Evolutionary conservation across 2,797 vertebrate genomes (phyloP), one percentile per base, ranked within the genome.

Genomic region (Epinephelus coioides): DNA sequence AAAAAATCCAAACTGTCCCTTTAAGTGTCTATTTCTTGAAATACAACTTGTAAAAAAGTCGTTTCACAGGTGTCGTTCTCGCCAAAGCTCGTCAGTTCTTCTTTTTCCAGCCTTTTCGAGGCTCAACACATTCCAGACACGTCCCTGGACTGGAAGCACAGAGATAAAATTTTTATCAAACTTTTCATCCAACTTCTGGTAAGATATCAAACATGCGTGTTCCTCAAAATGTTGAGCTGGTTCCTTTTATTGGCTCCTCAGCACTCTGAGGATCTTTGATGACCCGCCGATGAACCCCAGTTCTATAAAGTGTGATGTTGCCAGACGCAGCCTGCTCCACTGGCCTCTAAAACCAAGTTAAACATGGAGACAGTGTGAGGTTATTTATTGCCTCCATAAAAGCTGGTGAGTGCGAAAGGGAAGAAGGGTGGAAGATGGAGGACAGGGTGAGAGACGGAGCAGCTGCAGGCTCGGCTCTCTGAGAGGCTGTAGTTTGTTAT

Each of bases 311-410:
- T 84, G 79, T 72, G 64, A 67, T 73, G 83, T 64, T 76, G 74
- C 81, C 76, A 61, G 62, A 66, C 34, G 2, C 84, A 53, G 64
- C 23, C 49, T 4, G 73, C 81, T 71, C 80, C 81, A 21, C 81
- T 8, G 56, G 89, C 86, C 83, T 81, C 88, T 89, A 86, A 93
- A 87, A 80, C 89, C 84, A 89, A 92, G 89, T 94, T 92, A 93
- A 91, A 93, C 89, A 92, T 38, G 83, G 69, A 81, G 84, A 89
- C 85, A 83, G 79, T 5, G 69, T 21, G 38, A 73, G 74, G 67
- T 91, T 88, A 93, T 94, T 93, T 91, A 94, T 90, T 73, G 81
- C 79, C 84, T 78, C 84, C 85, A 92, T 93, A 93, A 92, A 93
- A 91, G 84, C 89, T 18, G 68, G 78, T 77, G 81, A 88, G 91